Conservation (phyloP, 1,140 invertebrate species). For the Pseudachorutes palmiensis region DNA sequence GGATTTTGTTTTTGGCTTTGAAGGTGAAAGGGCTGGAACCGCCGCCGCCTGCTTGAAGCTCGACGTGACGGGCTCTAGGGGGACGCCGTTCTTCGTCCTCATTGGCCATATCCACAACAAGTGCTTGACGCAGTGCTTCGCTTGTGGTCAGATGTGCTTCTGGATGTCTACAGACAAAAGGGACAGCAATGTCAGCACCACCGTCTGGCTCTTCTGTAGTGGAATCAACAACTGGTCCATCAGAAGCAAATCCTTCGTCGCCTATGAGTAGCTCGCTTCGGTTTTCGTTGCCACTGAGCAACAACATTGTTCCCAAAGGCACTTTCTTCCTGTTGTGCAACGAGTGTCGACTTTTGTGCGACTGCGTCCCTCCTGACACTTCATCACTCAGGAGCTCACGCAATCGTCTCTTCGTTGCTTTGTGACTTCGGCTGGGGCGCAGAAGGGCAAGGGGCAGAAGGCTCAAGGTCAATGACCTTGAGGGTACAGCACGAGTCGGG, state of each 20-base stretch:
- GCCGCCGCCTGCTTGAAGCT: background rate
- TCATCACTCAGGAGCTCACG: too few relatives aligned
- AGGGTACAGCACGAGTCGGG: constrained; percentile 34
- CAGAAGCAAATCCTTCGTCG: too few relatives aligned
- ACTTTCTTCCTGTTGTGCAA: too few relatives aligned
- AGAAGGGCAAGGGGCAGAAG: background rate
- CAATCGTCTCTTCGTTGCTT: too few relatives aligned
- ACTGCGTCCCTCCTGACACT: too few relatives aligned
- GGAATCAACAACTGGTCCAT: too few relatives aligned
- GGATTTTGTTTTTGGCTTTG: constrained; percentile 15
- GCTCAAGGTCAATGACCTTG: background rate
- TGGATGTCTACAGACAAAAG: background rate
- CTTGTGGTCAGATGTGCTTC: background rate
- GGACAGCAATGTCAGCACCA: background rate
- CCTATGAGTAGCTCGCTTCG: too few relatives aligned
- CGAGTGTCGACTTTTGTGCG: too few relatives aligned
- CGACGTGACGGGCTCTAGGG: background rate
- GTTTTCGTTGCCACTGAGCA: too few relatives aligned
- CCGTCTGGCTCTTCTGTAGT: background rate
- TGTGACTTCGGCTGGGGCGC: too few relatives aligned
- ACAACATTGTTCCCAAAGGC: too few relatives aligned
- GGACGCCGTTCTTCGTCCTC: background rate
- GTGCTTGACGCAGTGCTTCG: background rate
- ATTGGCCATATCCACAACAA: background rate
- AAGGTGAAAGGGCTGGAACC: background rate